Conservation (phyloP, 2,888 invertebrate species). For the Rhorus exstirpatorius region DNA sequence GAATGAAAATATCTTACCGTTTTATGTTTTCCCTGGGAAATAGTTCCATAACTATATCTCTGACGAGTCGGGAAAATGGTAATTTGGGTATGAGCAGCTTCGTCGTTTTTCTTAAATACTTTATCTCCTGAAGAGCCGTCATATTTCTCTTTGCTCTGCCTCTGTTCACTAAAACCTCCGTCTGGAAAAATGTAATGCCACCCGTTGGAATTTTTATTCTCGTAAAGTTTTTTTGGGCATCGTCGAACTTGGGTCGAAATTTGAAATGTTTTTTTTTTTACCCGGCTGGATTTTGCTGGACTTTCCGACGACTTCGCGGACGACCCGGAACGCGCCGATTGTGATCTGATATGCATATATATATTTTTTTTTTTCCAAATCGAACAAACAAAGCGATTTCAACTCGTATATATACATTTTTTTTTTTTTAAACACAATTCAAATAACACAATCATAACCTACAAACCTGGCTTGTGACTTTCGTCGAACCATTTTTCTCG, state of each 20-base stretch:
- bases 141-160: neutral
- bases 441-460: slow-evolving; percentile 50
- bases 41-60: slow-evolving; percentile 83
- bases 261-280: neutral
- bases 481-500: slow-evolving; percentile 75
- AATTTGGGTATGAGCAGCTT: slow-evolving; percentile 85
- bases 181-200: slow-evolving; percentile 57
- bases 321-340: slow-evolving; percentile 34
- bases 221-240: neutral
- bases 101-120: slow-evolving; percentile 77
- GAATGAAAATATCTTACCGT: slow-evolving; percentile 72
- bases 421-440: neutral
- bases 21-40: slow-evolving; percentile 71
- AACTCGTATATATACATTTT: too few species aligned
- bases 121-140: slow-evolving; percentile 78
- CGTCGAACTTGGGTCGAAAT: neutral
- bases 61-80: slow-evolving; percentile 86
- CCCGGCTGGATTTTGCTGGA: slow-evolving; percentile 11
- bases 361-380: too few species aligned
- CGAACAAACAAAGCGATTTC: neutral
- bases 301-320: slow-evolving; percentile 31
- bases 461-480: slow-evolving; percentile 75
- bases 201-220: neutral
- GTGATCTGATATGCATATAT: slow-evolving; percentile 46
- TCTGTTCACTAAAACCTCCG: slow-evolving; percentile 58